Evolutionary conservation across 2,797 vertebrate species (phyloP).

Genomic region (Pangasius macronema): DNA sequence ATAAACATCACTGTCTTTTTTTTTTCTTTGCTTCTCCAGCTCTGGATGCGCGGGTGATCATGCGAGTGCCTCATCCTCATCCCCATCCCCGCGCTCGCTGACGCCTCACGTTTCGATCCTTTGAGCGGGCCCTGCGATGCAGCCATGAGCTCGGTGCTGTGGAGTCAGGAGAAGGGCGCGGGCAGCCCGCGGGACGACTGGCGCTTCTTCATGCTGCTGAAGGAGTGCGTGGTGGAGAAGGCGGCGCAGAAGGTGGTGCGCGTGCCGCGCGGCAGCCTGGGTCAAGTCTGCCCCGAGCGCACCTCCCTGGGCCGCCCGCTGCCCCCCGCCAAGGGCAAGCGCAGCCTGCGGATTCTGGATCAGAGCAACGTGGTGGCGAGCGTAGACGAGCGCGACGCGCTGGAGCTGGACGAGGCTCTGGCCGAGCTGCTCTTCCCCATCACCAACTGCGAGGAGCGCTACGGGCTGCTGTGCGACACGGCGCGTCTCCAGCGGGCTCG

Average conservation of each 20-base stretch:
- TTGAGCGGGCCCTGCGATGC: slow-evolving; percentile 55
- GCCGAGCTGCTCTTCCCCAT: slow-evolving; percentile 96
- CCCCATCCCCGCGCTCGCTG: slow-evolving; percentile 12
- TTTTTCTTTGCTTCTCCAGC: slow-evolving; percentile 20
- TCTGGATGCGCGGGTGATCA: slow-evolving; percentile 36
- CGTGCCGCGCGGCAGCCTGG: slow-evolving; percentile 92
- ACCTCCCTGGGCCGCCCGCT: slow-evolving; percentile 86
- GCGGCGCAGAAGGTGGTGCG: slow-evolving; percentile 90
- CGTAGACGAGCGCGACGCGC: slow-evolving; percentile 90
- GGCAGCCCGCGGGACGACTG: slow-evolving; percentile 93
- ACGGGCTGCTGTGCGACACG: slow-evolving; percentile 87
- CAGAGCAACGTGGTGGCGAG: slow-evolving; percentile 89
- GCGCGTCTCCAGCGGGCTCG: slow-evolving; percentile 84
- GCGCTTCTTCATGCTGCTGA: slow-evolving; percentile 92
- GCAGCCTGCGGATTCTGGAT: slow-evolving; percentile 92
- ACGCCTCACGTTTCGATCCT: slow-evolving; percentile 14
- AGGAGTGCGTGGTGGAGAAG: slow-evolving; percentile 93
- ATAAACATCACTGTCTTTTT: background rate
- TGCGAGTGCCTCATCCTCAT: slow-evolving; percentile 28
- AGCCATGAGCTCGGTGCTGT: slow-evolving; percentile 94
- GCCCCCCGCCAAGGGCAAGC: slow-evolving; percentile 90
- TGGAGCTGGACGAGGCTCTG: slow-evolving; percentile 90
- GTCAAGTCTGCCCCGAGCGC: slow-evolving; percentile 92
- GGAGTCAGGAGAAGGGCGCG: slow-evolving; percentile 94
- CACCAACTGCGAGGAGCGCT: slow-evolving; percentile 95